phyloP scores from a whole-genome alignment of 2,888 invertebrate species.

The Halocaridina rubra region DNA sequence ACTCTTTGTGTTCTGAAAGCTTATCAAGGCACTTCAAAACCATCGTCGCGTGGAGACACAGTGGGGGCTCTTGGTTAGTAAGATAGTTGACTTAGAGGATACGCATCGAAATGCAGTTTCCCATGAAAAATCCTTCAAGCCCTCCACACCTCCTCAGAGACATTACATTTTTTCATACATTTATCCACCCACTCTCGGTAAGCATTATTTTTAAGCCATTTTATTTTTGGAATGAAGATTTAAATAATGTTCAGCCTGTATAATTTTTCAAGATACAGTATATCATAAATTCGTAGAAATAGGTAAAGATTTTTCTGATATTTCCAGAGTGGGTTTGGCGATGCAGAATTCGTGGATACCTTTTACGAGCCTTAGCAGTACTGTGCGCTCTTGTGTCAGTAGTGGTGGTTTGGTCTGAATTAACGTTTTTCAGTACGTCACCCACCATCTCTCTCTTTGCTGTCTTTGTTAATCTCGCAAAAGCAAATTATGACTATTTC shows the following conservation, averaged over 20 bases:
- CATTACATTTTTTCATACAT: conserved; percentile 40
- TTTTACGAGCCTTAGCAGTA: conserved; percentile 80
- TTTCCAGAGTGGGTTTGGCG: conserved; percentile 95
- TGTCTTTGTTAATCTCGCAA: conserved; percentile 87
- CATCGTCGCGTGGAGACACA: conserved; percentile 93
- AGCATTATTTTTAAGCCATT: not conserved
- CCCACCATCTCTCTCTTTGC: conserved; percentile 97
- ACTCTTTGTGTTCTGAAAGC: conserved; percentile 68
- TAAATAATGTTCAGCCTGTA: no score
- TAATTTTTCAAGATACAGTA: no score
- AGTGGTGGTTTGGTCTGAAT: conserved; percentile 98
- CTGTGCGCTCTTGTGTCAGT: conserved; percentile 83
- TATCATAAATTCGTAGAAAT: no score
- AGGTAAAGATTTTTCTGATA: not conserved
- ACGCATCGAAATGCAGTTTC: conserved; percentile 81
- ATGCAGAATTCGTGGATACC: conserved; percentile 82
- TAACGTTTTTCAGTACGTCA: conserved; percentile 93
- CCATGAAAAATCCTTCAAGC: conserved; percentile 75
- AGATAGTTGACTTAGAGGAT: conserved; percentile 82
- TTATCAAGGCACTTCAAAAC: conserved; percentile 90
- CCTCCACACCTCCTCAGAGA: conserved; percentile 69
- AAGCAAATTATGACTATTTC: conserved; percentile 86
- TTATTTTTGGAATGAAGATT: no score
- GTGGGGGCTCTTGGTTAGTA: conserved; percentile 87
- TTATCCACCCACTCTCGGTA: conserved; percentile 59